phyloP scores from a whole-genome alignment of 2,888 invertebrate species.

The Dryocosmus kuriphilus region DNA sequence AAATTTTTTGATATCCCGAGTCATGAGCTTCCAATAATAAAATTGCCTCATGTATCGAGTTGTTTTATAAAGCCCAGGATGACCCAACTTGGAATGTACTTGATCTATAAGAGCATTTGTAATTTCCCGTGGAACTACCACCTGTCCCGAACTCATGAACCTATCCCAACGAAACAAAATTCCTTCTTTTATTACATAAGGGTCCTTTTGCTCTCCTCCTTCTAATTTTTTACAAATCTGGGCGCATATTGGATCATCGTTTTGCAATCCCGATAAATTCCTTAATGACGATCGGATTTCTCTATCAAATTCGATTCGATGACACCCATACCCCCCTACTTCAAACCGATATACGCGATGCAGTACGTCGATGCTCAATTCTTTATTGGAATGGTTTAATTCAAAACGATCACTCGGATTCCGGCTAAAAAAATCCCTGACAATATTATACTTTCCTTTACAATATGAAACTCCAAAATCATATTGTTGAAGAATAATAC shows the following conservation, averaged over 20 bases:
- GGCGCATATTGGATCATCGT: not conserved
- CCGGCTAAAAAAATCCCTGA: not conserved
- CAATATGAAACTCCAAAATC: constrained; percentile 6
- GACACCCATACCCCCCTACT: too few relatives aligned
- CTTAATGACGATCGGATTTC: not conserved
- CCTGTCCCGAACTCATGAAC: not conserved
- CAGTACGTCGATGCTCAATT: not conserved
- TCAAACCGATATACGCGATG: not conserved
- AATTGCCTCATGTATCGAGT: not conserved
- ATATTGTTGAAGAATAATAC: constrained; percentile 34
- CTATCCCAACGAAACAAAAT: not conserved
- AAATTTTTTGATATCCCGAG: not conserved
- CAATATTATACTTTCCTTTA: not conserved
- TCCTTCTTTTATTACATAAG: not conserved
- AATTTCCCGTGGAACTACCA: not conserved
- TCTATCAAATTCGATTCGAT: too few relatives aligned
- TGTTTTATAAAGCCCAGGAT: not conserved
- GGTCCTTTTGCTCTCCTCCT: not conserved
- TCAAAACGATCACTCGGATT: not conserved
- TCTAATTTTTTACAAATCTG: not conserved
- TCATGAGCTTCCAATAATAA: not conserved
- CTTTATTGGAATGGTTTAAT: not conserved
- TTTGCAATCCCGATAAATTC: not conserved
- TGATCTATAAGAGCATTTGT: not conserved
- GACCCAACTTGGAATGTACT: not conserved